Conservation (phyloP, 1,140 invertebrate species). For the Cherax quadricarinatus region DNA sequence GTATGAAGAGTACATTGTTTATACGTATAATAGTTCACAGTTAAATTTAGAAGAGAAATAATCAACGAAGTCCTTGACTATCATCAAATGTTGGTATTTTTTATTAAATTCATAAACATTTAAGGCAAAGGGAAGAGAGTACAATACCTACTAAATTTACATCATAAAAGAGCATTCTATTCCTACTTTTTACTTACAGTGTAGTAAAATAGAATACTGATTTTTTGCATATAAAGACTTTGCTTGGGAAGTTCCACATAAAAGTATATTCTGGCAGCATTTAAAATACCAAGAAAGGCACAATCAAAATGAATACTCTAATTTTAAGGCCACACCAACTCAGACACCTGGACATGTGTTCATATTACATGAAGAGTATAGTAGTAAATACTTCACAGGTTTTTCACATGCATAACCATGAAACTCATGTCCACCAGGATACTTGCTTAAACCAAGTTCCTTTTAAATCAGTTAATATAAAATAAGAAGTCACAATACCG, state of each 20-base stretch:
- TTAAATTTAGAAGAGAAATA: neutral
- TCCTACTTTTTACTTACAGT: neutral
- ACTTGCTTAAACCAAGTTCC: neutral
- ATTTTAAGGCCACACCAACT: constrained; percentile 35
- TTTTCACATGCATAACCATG: neutral
- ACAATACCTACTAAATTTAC: neutral
- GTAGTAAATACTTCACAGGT: constrained; percentile 15
- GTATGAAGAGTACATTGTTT: neutral
- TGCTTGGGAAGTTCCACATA: constrained; percentile 29
- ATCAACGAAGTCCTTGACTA: neutral
- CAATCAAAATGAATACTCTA: constrained; percentile 24
- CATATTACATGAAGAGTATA: neutral
- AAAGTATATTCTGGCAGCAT: constrained; percentile 44
- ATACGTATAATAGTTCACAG: neutral
- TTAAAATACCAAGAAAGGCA: constrained; percentile 45
- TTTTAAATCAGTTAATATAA: neutral
- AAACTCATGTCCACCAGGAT: neutral
- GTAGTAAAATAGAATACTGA: constrained; percentile 55
- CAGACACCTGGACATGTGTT: constrained; percentile 27
- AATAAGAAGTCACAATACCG: neutral
- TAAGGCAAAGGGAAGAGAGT: neutral
- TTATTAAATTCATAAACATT: neutral
- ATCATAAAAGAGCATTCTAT: constrained; percentile 11
- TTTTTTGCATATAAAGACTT: constrained; percentile 31
- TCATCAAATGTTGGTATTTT: neutral